These are phyloP conservation scores for Lucifuga dentata DNA, from an alignment of 2,113 vertebrate genomes.

Conservation along the genomic window DNA sequence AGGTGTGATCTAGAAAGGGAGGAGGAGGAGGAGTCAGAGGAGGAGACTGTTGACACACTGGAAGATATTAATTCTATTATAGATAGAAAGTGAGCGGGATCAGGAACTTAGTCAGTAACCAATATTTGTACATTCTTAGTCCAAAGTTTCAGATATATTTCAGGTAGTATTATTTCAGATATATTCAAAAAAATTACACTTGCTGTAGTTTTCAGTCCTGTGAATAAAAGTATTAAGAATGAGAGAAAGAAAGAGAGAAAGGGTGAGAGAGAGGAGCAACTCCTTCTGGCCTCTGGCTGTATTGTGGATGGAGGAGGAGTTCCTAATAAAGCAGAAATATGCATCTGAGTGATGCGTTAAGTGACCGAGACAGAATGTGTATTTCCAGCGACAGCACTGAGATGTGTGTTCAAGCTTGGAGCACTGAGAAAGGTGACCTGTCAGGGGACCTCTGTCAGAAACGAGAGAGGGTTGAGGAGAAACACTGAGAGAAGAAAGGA, in stretches of 20 bases:
- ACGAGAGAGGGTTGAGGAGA: slow-evolving; percentile 1
- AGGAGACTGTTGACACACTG: slow-evolving; percentile 47
- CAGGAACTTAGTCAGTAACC: slow-evolving; percentile 16
- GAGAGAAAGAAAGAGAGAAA: slow-evolving; percentile 12
- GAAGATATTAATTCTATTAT: slow-evolving; percentile 21
- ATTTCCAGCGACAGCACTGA: slow-evolving; percentile 45
- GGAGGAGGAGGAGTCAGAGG: slow-evolving; percentile 48
- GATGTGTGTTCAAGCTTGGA: slow-evolving; percentile 29
- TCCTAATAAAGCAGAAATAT: slow-evolving; percentile 67
- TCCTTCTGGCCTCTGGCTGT: slow-evolving; percentile 34
- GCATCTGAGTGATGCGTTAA: slow-evolving; percentile 43
- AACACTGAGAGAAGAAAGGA: slow-evolving; percentile 23
- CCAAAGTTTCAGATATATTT: background rate
- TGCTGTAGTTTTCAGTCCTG: background rate
- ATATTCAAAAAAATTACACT: too few species aligned
- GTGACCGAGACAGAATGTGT: slow-evolving; percentile 40
- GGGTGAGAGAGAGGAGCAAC: background rate
- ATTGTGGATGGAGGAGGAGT: slow-evolving; percentile 22
- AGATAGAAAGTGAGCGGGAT: slow-evolving; percentile 1
- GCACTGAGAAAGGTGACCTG: slow-evolving; percentile 37
- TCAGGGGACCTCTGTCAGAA: slow-evolving; percentile 30
- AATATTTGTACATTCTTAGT: background rate
- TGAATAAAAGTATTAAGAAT: slow-evolving; percentile 12
- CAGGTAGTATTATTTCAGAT: too few species aligned
- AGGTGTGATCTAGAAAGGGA: slow-evolving; percentile 51